Base-by-base conservation (phyloP, 1,140 invertebrate genomes). In the Octopus sinensis region DNA sequence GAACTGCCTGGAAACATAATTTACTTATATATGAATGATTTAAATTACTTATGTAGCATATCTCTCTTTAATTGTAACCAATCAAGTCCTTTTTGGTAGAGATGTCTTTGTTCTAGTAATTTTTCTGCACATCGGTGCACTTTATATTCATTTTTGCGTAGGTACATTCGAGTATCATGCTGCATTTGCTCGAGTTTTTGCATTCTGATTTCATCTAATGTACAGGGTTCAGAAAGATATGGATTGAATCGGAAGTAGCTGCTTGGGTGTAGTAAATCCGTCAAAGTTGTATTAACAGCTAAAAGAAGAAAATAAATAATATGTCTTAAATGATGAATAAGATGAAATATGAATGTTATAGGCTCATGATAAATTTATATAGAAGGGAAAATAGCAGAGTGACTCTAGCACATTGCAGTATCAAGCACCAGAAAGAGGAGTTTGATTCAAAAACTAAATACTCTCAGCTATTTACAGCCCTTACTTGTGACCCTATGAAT, bases 171-270 rank as follows among this genome's bases (percentile, higher is more conserved):
- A 0, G 95, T 93, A 90, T 93, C 92, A 12, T 87, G 86, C 82
- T 90, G 87, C 89, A 93, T 88, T 76, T 85, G 85, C 68, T 90
- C 86, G 54, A 92, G 85, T 80, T 92, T 92, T 17, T 92, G 93
- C 5, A 93, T 92, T 83, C 94, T 91, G 68, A 94, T 95, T 90
- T 98, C 96, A 86, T 96, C 95, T 91, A 98, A 94, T 4, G 93
- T 92, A 51, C 96, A 92, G 87, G 95, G 93, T 88, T 96, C 94
- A 77, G 94, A 94, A 56, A 98, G 91, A 85, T 96, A 96, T 0
- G 97, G 97, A 91, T 98, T 98, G 88, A 98, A 95, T 9, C 97
- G 93, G 87, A 93, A 98, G 90, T 98, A 98, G 30, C 93, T 92
- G 43, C 93, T 92, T 1, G 93, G 92, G 17, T 95, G 94, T 17